Percentiles rank a stretch among this genome's conserved stretches.
These are phyloP conservation scores for Pemphredon lugubris DNA, from an alignment of 2,888 invertebrate species.

Conservation along the genomic window DNA sequence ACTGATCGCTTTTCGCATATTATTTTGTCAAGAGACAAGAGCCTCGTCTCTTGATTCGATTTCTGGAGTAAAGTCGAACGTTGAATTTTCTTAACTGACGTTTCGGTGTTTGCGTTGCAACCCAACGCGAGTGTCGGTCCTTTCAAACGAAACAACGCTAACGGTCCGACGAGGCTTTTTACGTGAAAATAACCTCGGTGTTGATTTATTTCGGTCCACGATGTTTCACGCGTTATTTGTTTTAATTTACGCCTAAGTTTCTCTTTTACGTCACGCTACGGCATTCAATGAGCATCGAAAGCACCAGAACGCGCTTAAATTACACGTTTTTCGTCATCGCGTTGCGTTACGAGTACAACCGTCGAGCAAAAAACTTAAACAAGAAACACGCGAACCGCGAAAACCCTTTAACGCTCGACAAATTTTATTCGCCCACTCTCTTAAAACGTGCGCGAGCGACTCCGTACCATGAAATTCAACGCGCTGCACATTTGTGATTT, in stretches of 20 bases:
- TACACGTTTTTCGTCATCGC: not conserved
- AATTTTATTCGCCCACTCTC: not conserved
- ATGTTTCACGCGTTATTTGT: conserved; percentile 34
- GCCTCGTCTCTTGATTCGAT: no score
- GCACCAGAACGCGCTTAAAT: conserved; percentile 6
- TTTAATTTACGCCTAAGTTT: conserved; percentile 55
- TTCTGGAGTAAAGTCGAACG: no score
- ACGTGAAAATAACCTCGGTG: conserved; percentile 33
- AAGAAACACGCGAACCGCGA: not conserved
- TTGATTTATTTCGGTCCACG: conserved; percentile 50
- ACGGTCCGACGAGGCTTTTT: conserved; percentile 1
- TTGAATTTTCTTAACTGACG: no score
- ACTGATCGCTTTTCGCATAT: no score
- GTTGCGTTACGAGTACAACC: not conserved
- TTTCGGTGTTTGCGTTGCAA: no score
- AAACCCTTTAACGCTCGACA: not conserved
- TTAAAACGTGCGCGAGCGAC: not conserved
- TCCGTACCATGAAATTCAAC: not conserved
- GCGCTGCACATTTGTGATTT: no score
- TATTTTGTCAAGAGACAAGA: no score
- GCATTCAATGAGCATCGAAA: conserved; percentile 18
- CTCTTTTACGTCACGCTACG: conserved; percentile 21
- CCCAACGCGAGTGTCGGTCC: no score
- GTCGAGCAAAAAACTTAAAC: not conserved
- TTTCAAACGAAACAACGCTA: conserved; percentile 14